Evolutionary conservation across 1,140 invertebrate genomes (phyloP), one percentile per base, ranked within the genome.

Genomic region (Hermetia illucens): DNA sequence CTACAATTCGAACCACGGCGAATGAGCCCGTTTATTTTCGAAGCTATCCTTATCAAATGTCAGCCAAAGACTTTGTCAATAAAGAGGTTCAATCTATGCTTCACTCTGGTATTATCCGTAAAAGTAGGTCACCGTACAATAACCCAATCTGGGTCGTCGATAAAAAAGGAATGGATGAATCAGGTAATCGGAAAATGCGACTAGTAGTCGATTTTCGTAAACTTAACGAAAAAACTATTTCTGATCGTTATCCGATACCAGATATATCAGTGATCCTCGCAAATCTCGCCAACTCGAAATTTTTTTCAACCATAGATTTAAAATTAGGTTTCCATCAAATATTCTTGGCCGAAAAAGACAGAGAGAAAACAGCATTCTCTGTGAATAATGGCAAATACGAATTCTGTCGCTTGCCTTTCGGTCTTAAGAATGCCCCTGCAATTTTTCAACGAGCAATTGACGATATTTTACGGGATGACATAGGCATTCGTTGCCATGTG

Each of bases 291-390:
- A 9, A 19, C 4, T 32, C n/a, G 4, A 21, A 25, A 21, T 36
- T 27, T 36, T 41, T 41, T 36, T 32, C 40, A 4, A 41, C 40
- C 3, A 13, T 41, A 16, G 40, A 41, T 21, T 18, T 41, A 5
- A 41, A 39, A 1, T 52, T 45, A 30, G 68, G 67, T 3, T 72
- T 63, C 47, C 63, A 56, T 48, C 40, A 41, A 21, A 41, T 36
- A 3, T 12, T 17, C 2, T 4, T 41, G 16, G 6, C 20, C 12
- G 24, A 25, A 29, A 17, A 35, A 17, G 34, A 36, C 18, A 27
- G 27, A 30, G 34, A 24, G 15, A 36, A 41, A 31, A 41, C 40
- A 4, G 34, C 40, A 20, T 41, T 41, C 16, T 30, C 16, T 13
- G 22, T 22, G 10, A 16, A 16, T 5, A 36, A 31, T 30, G 34